These are phyloP conservation scores for Diaperis boleti DNA, from an alignment of 2,888 invertebrate species.

Conservation along the genomic window DNA sequence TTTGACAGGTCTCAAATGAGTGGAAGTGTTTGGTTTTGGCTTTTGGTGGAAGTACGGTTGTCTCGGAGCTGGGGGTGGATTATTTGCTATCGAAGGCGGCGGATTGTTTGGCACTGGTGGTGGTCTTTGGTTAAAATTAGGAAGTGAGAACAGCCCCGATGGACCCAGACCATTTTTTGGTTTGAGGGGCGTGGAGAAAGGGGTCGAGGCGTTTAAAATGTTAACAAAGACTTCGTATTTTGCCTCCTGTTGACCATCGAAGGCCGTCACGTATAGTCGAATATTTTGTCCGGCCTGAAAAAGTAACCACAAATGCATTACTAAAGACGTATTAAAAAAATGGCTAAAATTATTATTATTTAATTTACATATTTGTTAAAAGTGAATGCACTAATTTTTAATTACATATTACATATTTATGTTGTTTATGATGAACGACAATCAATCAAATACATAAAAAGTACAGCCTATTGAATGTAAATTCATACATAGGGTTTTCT, in stretches of 20 bases:
- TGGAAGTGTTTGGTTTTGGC: slow-evolving; percentile 20
- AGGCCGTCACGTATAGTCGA: slow-evolving; percentile 76
- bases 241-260: slow-evolving; percentile 74
- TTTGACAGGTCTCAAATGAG: slow-evolving; percentile 41
- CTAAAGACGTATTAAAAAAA: neutral
- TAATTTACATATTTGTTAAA: too few relatives aligned
- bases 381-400: too few relatives aligned
- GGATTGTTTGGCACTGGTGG: slow-evolving; percentile 50
- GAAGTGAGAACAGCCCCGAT: slow-evolving; percentile 43
- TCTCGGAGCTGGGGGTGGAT: slow-evolving; percentile 50
- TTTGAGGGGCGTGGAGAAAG: slow-evolving; percentile 45
- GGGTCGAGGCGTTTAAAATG: slow-evolving; percentile 66
- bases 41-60: slow-evolving; percentile 52
- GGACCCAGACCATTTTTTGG: slow-evolving; percentile 30
- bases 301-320: neutral
- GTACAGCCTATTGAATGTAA: too few relatives aligned
- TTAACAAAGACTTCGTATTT: slow-evolving; percentile 78
- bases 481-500: too few relatives aligned
- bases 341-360: too few relatives aligned
- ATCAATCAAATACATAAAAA: too few relatives aligned
- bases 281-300: slow-evolving; percentile 76
- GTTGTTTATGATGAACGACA: too few relatives aligned
- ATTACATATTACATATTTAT: too few relatives aligned
- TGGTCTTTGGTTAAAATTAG: slow-evolving; percentile 53
- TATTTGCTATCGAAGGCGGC: slow-evolving; percentile 51